Base-by-base conservation (phyloP, 2,888 invertebrate genomes). In the Lasioglossum morio region DNA sequence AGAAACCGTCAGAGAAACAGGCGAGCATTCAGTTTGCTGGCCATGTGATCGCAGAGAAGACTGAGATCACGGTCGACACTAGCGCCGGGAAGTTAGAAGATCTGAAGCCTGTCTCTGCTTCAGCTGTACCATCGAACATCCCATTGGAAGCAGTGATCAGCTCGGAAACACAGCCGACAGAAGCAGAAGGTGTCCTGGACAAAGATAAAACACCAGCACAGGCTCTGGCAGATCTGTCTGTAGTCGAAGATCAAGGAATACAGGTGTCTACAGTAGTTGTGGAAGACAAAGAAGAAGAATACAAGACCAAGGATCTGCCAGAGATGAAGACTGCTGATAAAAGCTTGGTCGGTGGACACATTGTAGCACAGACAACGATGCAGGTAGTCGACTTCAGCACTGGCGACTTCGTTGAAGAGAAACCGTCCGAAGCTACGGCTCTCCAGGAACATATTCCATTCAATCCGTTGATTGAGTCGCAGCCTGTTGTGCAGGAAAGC, bases 81-180 rank as follows among this genome's bases (percentile, higher is more conserved):
- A 95, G 95, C 87, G 86, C 96, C 27, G 95, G 95, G 73, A 87
- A 91, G n/a, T 85, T 95, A 10, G 86, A 91, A 53, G 91, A 92
- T 14, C 34, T 85, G 0, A 91, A 91, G 84, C 91, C 92, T 30
- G 85, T 74, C 90, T 88, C 93, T 37, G 95, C 95, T 86, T 95
- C 94, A 76, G 97, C 97, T 4, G 94, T 92, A n/a, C 81, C 96
- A 46, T 95, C 96, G 82, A 96, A 96, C 88, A 95, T 96, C 73
- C 95, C 96, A 63, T 94, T 96, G 81, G 96, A 96, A 92, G 96
- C 96, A 92, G 86, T 97, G 48, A 92, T 96, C 43, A 95, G 96
- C 69, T 96, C 95, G 72, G 96, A 97, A 91, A 95, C 96, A 27
- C 95, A 96, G 86, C 93, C 93, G 43, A 96, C 96, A 85, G 97